Evolutionary conservation across 2,113 vertebrate species (phyloP).

Genomic region (Ailuropoda melanoleuca): DNA sequence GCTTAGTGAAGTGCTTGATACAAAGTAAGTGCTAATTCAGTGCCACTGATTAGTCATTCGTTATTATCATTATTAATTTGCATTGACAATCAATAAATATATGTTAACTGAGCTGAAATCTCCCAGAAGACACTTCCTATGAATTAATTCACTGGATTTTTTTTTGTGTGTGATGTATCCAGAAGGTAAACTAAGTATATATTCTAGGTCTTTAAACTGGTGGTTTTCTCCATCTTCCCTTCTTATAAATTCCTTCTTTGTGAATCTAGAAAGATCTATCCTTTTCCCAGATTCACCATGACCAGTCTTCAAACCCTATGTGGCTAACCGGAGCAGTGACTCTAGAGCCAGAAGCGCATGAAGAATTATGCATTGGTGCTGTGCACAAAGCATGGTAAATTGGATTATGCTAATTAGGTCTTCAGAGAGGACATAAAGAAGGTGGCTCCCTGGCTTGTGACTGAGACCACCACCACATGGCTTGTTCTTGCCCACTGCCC

Average conservation of each 20-base stretch:
- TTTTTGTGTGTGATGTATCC: background rate
- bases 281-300: too few species aligned
- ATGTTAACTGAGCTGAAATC: background rate
- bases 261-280: background rate
- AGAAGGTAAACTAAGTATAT: background rate
- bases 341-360: background rate
- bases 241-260: background rate
- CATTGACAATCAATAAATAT: background rate
- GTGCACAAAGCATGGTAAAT: background rate
- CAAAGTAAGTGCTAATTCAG: background rate
- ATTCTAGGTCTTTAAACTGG: background rate
- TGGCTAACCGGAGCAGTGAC: background rate
- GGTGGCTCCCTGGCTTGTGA: background rate
- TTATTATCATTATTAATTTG: conserved; percentile 35
- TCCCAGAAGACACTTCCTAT: background rate
- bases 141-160: conserved; percentile 15
- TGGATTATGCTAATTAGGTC: conserved; percentile 8
- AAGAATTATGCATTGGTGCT: background rate
- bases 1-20: background rate
- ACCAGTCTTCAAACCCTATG: background rate
- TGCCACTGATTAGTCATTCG: conserved; percentile 22
- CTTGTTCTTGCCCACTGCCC: background rate
- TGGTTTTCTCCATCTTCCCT: background rate
- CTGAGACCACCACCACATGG: background rate
- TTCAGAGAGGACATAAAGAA: background rate